These are phyloP conservation scores for Zaprionus bogoriensis DNA, from an alignment of 2,888 invertebrate species.

Conservation along the genomic window DNA sequence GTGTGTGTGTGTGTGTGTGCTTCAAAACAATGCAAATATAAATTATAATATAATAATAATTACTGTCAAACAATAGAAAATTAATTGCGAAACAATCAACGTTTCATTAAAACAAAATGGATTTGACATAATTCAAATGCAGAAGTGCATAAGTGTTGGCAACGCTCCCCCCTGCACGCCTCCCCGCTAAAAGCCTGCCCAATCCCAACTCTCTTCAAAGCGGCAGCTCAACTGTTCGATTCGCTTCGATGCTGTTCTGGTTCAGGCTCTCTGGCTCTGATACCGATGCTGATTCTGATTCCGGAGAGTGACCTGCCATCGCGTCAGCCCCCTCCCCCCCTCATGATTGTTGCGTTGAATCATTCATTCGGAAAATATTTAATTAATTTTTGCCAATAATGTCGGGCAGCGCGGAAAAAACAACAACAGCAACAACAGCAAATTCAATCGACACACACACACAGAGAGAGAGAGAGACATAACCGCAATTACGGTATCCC, in stretches of 20 bases:
- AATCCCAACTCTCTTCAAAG: background rate
- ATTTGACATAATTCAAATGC: conserved; percentile 82
- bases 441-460: conserved; percentile 20
- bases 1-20: conserved; percentile 20
- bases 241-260: background rate
- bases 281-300: background rate
- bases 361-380: conserved; percentile 81
- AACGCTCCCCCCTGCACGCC: conserved; percentile 32
- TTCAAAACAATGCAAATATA: conserved; percentile 61
- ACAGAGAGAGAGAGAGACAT: conserved; percentile 8
- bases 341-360: conserved; percentile 56
- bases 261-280: background rate
- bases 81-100: conserved; percentile 76
- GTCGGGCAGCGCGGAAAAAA: conserved; percentile 60
- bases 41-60: conserved; percentile 76
- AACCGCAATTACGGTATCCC: conserved; percentile 63
- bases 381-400: conserved; percentile 81
- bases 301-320: conserved; percentile 21
- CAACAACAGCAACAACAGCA: conserved; percentile 11
- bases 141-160: conserved; percentile 78
- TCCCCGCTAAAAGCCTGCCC: background rate
- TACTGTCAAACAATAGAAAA: conserved; percentile 77
- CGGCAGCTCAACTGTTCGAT: background rate
- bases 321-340: background rate
- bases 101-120: conserved; percentile 81